Evolutionary conservation across 2,888 invertebrate species (phyloP).

Genomic region (Thyatira batis): DNA sequence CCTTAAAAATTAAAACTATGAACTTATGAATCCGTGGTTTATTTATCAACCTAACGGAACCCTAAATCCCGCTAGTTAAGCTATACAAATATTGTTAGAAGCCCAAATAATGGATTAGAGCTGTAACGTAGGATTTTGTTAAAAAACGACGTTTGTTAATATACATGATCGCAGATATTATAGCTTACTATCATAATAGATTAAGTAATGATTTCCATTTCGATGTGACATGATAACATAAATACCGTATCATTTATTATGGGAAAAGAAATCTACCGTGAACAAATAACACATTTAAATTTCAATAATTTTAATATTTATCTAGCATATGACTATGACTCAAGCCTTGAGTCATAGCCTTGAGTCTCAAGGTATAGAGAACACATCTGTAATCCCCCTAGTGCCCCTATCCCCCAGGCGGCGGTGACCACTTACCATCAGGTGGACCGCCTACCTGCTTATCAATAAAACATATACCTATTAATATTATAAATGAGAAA

Average conservation of each 20-base stretch:
- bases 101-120: constrained; percentile 33
- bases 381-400: no score
- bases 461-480: no score
- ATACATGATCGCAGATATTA: not conserved
- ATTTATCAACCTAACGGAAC: constrained; percentile 16
- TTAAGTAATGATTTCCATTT: not conserved
- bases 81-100: constrained; percentile 44
- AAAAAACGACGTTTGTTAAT: constrained; percentile 8
- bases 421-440: no score
- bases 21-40: not conserved
- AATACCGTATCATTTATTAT: not conserved
- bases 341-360: no score
- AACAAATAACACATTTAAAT: no score
- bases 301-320: no score
- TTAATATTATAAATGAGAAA: no score
- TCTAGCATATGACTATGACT: no score
- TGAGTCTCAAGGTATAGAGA: no score
- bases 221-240: not conserved
- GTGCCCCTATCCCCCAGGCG: no score
- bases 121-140: constrained; percentile 42
- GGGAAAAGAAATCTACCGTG: not conserved
- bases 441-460: no score
- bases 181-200: not conserved
- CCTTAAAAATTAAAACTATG: not conserved
- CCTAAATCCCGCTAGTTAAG: constrained; percentile 41